Evolutionary conservation across 2,888 invertebrate genomes (phyloP), one percentile per base, ranked within the genome.

Genomic region (Nemapogon koenigi): DNA sequence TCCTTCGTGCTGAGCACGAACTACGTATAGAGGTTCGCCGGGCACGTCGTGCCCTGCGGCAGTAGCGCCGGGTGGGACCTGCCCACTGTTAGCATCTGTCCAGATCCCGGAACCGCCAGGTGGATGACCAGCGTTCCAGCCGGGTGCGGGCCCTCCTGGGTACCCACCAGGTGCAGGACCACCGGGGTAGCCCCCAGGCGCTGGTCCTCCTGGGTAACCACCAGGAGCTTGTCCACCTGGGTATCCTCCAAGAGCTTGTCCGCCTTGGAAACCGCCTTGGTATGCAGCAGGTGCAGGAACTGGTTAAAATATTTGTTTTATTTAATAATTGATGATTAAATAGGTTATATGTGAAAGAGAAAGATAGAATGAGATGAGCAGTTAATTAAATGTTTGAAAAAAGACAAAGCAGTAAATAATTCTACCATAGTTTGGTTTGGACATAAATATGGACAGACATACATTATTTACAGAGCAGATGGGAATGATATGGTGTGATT

Each of bases 1-100:
- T 10, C 91, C 91, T 52, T 90, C 88, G 57, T 91, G 91, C 35
- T 78, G 76, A 1, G 90, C 90, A 47, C 94, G 81, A 19, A 86
- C 85, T 1, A 91, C 84, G 59, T 81, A 90, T 22, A 89, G 49
- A 3, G 81, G 81, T 50, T 84, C 84, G 16, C 84, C 83, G 16
- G 55, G 66, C 44, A 58, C 57, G 57, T 84, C 83, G 44, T 76
- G 81, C 6, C 88, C 88, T 2, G 83, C 89, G 4, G 84, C 71
- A 19, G 90, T 72, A 0, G 91, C 88, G 41, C 87, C 88, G 2
- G 86, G 82, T 2, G 91, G 91, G 25, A 90, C 75, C 49, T 84
- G 81, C 1, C 85, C 88, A 4, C 79, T 82, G 7, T 68, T 57
- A 0, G 82, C 78, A 35, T 84, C 76, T 15, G 87, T 82, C 90